phyloP scores from a whole-genome alignment of 2,888 invertebrate species.

The Ferdinandea cuprea region DNA sequence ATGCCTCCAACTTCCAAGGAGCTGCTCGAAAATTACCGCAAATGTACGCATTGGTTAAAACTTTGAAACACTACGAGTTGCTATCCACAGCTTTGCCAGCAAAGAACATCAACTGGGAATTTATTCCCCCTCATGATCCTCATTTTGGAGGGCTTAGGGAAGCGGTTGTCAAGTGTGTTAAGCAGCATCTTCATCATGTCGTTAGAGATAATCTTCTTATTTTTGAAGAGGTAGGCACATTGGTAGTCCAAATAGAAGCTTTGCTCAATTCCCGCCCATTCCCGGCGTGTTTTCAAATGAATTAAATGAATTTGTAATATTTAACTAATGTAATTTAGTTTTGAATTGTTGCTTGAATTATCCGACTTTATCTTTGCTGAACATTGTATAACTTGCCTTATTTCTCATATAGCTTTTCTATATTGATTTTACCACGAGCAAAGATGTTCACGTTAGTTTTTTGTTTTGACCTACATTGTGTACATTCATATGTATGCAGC shows the following conservation, averaged over 20 bases:
- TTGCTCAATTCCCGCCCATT: conserved; percentile 33
- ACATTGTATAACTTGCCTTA: too few species aligned
- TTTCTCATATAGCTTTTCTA: too few species aligned
- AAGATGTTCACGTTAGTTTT: too few species aligned
- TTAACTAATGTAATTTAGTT: too few species aligned
- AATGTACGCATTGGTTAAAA: background rate
- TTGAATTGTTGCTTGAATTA: too few species aligned
- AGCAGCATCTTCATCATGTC: conserved; percentile 37
- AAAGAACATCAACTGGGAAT: background rate
- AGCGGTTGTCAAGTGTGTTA: conserved; percentile 3
- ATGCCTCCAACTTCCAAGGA: conserved; percentile 9
- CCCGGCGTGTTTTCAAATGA: too few species aligned
- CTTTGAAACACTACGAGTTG: background rate
- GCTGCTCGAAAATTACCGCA: background rate
- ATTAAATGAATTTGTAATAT: too few species aligned
- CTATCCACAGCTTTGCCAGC: background rate
- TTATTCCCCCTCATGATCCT: background rate
- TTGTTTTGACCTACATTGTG: too few species aligned
- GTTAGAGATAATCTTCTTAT: conserved; percentile 14
- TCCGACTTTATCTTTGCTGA: too few species aligned
- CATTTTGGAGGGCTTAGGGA: conserved; percentile 27
- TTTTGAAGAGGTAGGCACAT: conserved; percentile 36
- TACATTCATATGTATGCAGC: too few species aligned
- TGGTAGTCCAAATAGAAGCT: conserved; percentile 58
- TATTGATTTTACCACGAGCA: too few species aligned